phyloP scores from a whole-genome alignment of 2,888 invertebrate genomes.

The Carabus problematicus region DNA sequence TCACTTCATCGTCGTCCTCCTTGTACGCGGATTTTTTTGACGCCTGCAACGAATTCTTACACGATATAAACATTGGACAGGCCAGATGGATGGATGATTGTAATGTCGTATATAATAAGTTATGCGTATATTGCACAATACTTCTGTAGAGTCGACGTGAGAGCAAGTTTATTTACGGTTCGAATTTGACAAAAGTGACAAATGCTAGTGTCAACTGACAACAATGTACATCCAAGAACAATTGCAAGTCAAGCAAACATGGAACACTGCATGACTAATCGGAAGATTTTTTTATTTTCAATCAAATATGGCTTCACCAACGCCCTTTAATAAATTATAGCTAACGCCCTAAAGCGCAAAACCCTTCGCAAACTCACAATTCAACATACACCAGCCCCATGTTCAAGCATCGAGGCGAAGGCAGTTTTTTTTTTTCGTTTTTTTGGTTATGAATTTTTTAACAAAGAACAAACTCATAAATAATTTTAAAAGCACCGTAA shows the following conservation, averaged over 20 bases:
- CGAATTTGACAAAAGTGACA: neutral
- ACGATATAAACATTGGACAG: conserved; percentile 47
- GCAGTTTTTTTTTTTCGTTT: conserved; percentile 53
- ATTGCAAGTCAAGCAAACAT: conserved; percentile 36
- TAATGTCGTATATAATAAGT: too few relatives aligned
- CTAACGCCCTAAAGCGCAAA: conserved; percentile 42
- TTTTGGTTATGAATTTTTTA: conserved; percentile 62
- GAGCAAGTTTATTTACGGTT: conserved; percentile 1
- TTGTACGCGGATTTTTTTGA: conserved; percentile 55
- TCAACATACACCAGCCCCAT: conserved; percentile 9
- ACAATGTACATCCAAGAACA: conserved; percentile 21
- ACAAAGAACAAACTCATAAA: conserved; percentile 48
- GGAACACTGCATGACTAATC: conserved; percentile 28
- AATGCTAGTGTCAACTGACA: conserved; percentile 17
- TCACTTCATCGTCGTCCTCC: conserved; percentile 58
- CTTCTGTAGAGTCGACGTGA: neutral
- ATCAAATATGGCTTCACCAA: conserved; percentile 60
- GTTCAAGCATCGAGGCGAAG: conserved; percentile 4
- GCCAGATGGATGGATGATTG: conserved; percentile 16
- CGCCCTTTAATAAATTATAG: conserved; percentile 53
- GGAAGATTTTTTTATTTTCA: conserved; percentile 51
- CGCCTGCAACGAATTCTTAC: conserved; percentile 47
- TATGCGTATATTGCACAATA: conserved; percentile 10
- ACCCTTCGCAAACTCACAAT: conserved; percentile 40
- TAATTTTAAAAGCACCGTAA: conserved; percentile 44